Evolutionary conservation across 1,140 invertebrate genomes (phyloP), one percentile per base, ranked within the genome.

Genomic region (Thaumatotibia leucotreta): DNA sequence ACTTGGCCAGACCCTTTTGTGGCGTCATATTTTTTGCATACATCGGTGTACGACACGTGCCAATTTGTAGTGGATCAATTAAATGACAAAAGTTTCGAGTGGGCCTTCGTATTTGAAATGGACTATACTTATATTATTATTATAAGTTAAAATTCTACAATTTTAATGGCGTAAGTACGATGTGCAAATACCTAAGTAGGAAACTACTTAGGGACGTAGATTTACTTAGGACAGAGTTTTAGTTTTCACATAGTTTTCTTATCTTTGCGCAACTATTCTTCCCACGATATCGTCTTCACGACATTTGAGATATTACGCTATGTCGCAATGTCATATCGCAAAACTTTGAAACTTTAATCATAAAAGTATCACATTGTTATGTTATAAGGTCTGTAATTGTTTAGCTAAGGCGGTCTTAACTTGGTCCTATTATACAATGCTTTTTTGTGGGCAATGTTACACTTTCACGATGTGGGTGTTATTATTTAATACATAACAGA

Each of bases 241-340:
- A 45, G 39, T 45, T 20, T 45, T 17, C 14, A 17, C 31, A 27
- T 54, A 62, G 33, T 35, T 68, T 31, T 61, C 17, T 23, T 33
- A 29, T 39, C 35, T 20, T 50, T 33, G 39, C 29, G 49, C 54
- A 64, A 66, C 45, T 66, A 22, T 23, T 67, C 72, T 73, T 73
- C 72, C 68, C 72, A 73, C 68, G 72, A 32, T 67, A 49, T 66
- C 65, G 33, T 67, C 61, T 64, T 61, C n/a, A 20, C 20, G 61
- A 65, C 61, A 61, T 31, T 31, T n/a, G 31, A 73, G 68, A 70
- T 70, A 50, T 24, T 58, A 14, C n/a, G 29, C 52, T 33, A 61
- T 58, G 67, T 58, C 33, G 68, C 17, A 58, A 58, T 27, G 10
- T 23, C 27, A 27, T 10, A 14, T 8, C n/a, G 23, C 50, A 54